A percentile compares a stretch with the other conserved stretches of the same genome.
phyloP scores from a whole-genome alignment of 2,797 vertebrate genomes.

The Helicolenus hilgendorfi region DNA sequence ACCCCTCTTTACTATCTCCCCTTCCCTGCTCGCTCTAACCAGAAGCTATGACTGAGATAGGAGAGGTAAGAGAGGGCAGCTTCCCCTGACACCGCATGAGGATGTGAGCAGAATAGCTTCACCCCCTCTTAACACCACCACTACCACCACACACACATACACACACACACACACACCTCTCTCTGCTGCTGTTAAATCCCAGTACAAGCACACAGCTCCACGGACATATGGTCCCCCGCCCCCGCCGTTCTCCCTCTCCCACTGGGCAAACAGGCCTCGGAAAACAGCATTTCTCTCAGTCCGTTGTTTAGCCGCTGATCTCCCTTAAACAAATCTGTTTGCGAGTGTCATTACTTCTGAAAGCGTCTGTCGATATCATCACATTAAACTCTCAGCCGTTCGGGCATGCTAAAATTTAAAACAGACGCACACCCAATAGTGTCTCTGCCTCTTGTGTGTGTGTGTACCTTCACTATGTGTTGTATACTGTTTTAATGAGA shows the following conservation, averaged over 20 bases:
- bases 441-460: background rate
- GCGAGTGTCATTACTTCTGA: constrained; percentile 62
- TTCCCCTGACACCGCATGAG: constrained; percentile 83
- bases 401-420: background rate
- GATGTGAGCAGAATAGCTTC: constrained; percentile 88
- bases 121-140: background rate
- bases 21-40: constrained; percentile 31
- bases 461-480: constrained; percentile 6
- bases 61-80: constrained; percentile 66
- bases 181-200: constrained; percentile 74
- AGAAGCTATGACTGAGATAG: constrained; percentile 59
- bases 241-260: constrained; percentile 28
- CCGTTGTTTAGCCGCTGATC: constrained; percentile 58
- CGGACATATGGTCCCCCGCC: constrained; percentile 67
- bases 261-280: constrained; percentile 62
- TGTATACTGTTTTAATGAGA: constrained; percentile 27
- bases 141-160: background rate
- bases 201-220: constrained; percentile 59
- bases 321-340: constrained; percentile 56
- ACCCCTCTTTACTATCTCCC: constrained; percentile 31
- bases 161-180: background rate
- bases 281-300: constrained; percentile 56
- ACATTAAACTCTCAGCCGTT: constrained; percentile 32
- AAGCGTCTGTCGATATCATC: constrained; percentile 40
- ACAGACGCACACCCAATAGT: background rate